A percentile compares a stretch with the other conserved stretches of the same genome.
Conservation (phyloP, 2,888 invertebrate genomes). For the Calameuta pallipes region DNA sequence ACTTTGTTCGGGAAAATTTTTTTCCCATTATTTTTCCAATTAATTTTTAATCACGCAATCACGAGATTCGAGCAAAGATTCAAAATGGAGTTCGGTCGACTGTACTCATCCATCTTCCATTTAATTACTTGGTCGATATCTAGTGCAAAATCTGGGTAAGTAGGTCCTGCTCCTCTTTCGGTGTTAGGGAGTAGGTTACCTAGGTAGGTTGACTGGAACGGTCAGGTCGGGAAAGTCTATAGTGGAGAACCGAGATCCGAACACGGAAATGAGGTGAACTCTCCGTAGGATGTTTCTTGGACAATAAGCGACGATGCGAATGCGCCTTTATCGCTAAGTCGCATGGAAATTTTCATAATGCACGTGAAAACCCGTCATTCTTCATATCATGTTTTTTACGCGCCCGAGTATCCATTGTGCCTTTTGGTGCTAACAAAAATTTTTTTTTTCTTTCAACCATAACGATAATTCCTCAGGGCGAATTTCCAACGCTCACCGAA, state of each 20-base stretch:
- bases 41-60: background rate
- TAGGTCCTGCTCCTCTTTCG: constrained; percentile 50
- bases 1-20: background rate
- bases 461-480: background rate
- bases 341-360: background rate
- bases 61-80: background rate
- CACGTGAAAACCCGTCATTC: background rate
- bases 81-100: background rate
- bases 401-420: background rate
- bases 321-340: background rate
- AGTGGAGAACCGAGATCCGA: constrained; percentile 25
- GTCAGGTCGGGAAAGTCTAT: constrained; percentile 43
- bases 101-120: constrained; percentile 8
- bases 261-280: constrained; percentile 30
- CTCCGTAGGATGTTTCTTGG: background rate
- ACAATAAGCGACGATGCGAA: background rate
- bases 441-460: background rate
- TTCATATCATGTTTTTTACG: background rate
- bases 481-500: background rate
- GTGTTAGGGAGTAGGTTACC: constrained; percentile 31
- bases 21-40: too few species aligned
- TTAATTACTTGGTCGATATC: constrained; percentile 13
- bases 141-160: constrained; percentile 47
- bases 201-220: constrained; percentile 43
- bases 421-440: rapidly evolving